Evolutionary conservation across 2,797 vertebrate species (phyloP), one percentile per base, ranked within the genome.

Genomic region (Takifugu rubripes): DNA sequence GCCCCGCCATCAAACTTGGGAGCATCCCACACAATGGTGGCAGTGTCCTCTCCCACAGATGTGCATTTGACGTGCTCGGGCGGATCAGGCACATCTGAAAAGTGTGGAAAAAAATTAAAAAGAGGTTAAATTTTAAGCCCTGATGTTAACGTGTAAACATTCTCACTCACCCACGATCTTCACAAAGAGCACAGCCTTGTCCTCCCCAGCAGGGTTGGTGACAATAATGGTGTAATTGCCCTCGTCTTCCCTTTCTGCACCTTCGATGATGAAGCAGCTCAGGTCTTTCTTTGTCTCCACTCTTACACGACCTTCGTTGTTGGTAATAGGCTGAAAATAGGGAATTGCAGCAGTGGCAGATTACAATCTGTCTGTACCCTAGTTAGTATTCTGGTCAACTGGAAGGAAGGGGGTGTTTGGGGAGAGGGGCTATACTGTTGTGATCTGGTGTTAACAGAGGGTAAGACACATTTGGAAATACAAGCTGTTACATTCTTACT

Each of bases 191-290:
- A 87, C 55, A 15, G 94, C 94, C 68, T 92, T 90, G 29, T 96
- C 95, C 64, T 96, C 93, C 58, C 95, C 95, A 0, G 49, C 83
- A 0, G 94, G 94, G 75, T 96, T 97, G 69, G 87, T 88, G 26
- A 97, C 94, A 40, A 81, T 83, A 72, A 97, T 96, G 55, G 68
- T 89, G 80, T 97, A 97, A 47, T 85, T 88, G 3, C 88, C 92
- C 82, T 95, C 94, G 16, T 97, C 95, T 0, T 83, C 81, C 47
- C 94, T 83, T 74, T 94, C 91, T 0, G 95, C 93, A 0, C 94
- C 93, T 86, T 97, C 95, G 5, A 97, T 94, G 54, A 96, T 78
- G 1, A 96, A 94, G 78, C 89, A 92, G 89, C 93, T 96, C 62
- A 88, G 57, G 42, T 92, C 92, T 2, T 77, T 88, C 52, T 83